Percentiles rank a stretch among this genome's conserved stretches.
These are phyloP conservation scores for Helicoverpa assulta DNA, from an alignment of 2,888 invertebrate genomes.

Conservation along the genomic window DNA sequence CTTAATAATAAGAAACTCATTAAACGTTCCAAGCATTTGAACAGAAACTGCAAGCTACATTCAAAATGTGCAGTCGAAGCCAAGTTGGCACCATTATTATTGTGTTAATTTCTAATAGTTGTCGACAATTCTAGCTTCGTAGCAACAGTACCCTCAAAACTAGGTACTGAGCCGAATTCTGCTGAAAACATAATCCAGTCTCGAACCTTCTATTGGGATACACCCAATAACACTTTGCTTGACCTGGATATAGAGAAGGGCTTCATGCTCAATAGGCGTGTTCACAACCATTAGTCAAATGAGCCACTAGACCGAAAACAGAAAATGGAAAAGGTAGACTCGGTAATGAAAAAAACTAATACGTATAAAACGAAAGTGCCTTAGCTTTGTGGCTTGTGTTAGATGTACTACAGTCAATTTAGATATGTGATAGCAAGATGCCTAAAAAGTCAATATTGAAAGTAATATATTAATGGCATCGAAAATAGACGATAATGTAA, in stretches of 20 bases:
- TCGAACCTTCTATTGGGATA: slow-evolving; percentile 1
- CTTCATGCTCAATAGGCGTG: slow-evolving; percentile 2
- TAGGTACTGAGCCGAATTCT: slow-evolving; percentile 23
- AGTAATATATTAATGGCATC: background rate
- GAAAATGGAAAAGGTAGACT: background rate
- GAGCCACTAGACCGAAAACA: slow-evolving; percentile 2
- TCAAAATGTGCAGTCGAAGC: slow-evolving; percentile 18
- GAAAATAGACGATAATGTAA: slow-evolving; percentile 3
- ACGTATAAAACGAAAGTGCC: background rate
- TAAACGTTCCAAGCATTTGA: background rate
- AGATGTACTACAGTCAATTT: background rate
- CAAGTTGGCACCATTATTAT: slow-evolving; percentile 32
- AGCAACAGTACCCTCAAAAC: slow-evolving; percentile 23
- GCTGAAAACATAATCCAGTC: background rate
- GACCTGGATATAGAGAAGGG: slow-evolving; percentile 2
- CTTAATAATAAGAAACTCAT: background rate
- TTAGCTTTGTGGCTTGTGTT: background rate
- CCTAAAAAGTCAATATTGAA: background rate
- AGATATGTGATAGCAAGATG: background rate
- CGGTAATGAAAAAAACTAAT: background rate
- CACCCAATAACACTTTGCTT: slow-evolving; percentile 1
- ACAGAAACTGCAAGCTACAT: slow-evolving; percentile 3
- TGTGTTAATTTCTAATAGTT: slow-evolving; percentile 50
- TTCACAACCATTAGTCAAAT: background rate
- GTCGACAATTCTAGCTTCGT: slow-evolving; percentile 23